Percentiles rank a stretch among this genome's conserved stretches.
These are phyloP conservation scores for Egretta garzetta DNA, from an alignment of 2,113 vertebrate species.

Conservation along the genomic window DNA sequence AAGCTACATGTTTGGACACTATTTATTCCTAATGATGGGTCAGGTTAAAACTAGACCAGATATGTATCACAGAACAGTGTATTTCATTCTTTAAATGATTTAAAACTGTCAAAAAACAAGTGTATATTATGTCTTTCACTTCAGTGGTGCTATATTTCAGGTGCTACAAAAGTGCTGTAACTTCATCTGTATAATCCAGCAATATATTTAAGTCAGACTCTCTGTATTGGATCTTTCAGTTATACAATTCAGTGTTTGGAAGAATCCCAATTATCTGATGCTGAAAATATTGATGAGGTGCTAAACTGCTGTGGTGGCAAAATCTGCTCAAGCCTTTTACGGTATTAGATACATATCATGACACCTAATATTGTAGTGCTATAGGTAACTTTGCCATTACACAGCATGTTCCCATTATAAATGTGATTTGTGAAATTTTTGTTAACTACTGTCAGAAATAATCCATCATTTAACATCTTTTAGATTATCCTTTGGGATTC, in stretches of 20 bases:
- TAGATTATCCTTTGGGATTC: not conserved
- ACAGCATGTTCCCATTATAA: not conserved
- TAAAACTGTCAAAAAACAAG: not conserved
- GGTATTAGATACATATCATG: not conserved
- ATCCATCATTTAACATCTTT: not conserved
- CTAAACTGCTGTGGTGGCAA: constrained; percentile 13
- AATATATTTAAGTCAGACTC: not conserved
- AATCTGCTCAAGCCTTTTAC: constrained; percentile 19
- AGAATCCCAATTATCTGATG: constrained; percentile 22
- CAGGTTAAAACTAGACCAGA: not conserved
- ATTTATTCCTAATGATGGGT: not conserved
- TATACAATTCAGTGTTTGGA: not conserved
- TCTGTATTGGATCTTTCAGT: not conserved
- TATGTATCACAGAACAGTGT: not conserved
- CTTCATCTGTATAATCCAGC: not conserved
- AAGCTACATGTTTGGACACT: not conserved
- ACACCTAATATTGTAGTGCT: not conserved
- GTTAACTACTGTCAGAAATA: not conserved
- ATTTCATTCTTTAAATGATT: not conserved
- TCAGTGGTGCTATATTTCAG: not conserved
- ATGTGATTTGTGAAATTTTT: constrained; percentile 14
- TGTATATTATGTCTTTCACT: not conserved
- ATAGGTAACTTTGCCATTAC: not conserved
- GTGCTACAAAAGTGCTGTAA: not conserved
- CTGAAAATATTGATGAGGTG: constrained; percentile 37